Percentiles rank a stretch among this genome's conserved stretches.
Conservation (phyloP, 1,140 invertebrate species). For the Lepidurus arcticus region DNA sequence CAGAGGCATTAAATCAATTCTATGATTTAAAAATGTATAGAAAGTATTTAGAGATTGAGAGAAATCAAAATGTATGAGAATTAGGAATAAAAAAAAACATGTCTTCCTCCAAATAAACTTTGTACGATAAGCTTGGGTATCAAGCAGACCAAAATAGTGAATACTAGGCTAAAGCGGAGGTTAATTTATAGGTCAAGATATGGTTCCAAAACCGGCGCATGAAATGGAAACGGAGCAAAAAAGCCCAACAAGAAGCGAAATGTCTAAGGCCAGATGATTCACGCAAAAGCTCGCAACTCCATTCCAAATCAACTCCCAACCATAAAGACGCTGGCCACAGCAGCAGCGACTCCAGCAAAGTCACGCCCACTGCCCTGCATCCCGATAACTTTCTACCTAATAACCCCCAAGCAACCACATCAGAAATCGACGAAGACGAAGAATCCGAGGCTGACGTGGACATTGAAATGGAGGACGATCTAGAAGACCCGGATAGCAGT, state of each 20-base stretch:
- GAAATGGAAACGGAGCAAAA: constrained; percentile 94
- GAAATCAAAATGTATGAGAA: too few relatives aligned
- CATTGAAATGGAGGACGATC: constrained; percentile 31
- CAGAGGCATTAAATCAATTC: too few relatives aligned
- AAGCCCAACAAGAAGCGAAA: constrained; percentile 70
- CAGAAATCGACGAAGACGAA: constrained; percentile 28
- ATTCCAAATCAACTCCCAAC: not conserved
- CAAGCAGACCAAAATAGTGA: too few relatives aligned
- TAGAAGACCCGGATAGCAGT: constrained; percentile 26
- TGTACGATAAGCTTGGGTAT: too few relatives aligned
- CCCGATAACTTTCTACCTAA: not conserved
- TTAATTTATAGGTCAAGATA: constrained; percentile 77
- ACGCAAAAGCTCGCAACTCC: not conserved
- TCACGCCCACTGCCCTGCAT: not conserved
- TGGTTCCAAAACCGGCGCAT: constrained; percentile 94
- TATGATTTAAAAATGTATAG: too few relatives aligned
- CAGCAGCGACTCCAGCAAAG: constrained; percentile 10
- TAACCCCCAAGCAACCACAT: constrained; percentile 4
- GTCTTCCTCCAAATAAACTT: too few relatives aligned
- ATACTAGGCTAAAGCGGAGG: not conserved
- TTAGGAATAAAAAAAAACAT: too few relatives aligned
- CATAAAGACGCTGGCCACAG: not conserved
- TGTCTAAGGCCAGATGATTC: not conserved
- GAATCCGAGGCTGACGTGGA: constrained; percentile 30
- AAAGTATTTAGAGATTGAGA: too few relatives aligned